Percentiles rank a stretch among this genome's conserved stretches.
Conservation (phyloP, 1,140 invertebrate species). For the Sinonovacula constricta region DNA sequence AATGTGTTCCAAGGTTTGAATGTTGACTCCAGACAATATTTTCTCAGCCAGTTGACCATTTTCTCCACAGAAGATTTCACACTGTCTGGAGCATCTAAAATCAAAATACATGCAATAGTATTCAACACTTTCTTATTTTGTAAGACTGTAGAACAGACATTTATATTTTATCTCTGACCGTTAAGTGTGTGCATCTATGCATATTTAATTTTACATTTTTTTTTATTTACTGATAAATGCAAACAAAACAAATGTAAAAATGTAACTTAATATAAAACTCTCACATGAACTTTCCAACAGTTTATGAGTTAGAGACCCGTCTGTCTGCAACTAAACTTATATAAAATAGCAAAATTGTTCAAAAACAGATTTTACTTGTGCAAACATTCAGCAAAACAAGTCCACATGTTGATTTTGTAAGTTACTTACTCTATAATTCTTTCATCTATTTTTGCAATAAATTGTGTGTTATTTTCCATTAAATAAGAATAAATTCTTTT, state of each 20-base stretch:
- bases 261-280: too few relatives aligned
- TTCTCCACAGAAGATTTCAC: constrained; percentile 52
- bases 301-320: too few relatives aligned
- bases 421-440: too few relatives aligned
- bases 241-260: too few relatives aligned
- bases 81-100: constrained; percentile 53
- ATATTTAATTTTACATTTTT: not conserved
- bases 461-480: too few relatives aligned
- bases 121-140: not conserved
- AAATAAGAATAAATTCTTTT: too few relatives aligned
- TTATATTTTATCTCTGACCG: not conserved
- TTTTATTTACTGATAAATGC: not conserved
- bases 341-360: too few relatives aligned
- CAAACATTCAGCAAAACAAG: too few relatives aligned
- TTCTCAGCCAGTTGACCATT: constrained; percentile 55
- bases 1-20: constrained; percentile 71
- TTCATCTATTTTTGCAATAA: too few relatives aligned
- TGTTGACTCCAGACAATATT: constrained; percentile 50
- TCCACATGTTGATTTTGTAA: too few relatives aligned
- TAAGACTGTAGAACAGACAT: not conserved
- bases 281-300: too few relatives aligned
- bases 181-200: not conserved
- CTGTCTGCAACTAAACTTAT: not conserved
- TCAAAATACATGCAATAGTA: constrained; percentile 6
- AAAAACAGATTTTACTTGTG: too few relatives aligned